These are phyloP conservation scores for Dasypus novemcinctus DNA, from an alignment of 2,113 vertebrate species.

Conservation along the genomic window DNA sequence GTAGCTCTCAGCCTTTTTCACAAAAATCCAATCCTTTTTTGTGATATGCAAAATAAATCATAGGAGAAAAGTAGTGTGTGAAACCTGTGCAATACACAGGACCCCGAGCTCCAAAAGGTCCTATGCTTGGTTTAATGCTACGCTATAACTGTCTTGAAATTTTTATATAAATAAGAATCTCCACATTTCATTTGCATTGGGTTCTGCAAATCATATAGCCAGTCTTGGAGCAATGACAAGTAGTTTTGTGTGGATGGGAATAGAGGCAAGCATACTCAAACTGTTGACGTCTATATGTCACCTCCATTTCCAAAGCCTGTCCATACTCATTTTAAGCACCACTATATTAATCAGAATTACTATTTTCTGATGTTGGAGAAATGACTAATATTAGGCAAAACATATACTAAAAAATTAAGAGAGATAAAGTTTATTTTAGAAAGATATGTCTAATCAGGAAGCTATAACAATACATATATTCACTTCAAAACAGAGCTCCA, in stretches of 20 bases:
- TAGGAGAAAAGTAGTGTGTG: not conserved
- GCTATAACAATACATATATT: not conserved
- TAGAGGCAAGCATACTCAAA: not conserved
- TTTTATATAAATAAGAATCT: not conserved
- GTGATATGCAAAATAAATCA: not conserved
- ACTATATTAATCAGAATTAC: not conserved
- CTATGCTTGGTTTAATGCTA: not conserved
- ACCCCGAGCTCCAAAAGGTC: not conserved
- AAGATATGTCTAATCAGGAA: not conserved
- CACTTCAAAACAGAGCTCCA: not conserved
- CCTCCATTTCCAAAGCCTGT: not conserved
- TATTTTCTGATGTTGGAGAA: not conserved
- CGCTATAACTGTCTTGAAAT: not conserved
- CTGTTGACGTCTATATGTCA: not conserved
- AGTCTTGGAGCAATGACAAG: not conserved
- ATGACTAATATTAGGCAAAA: not conserved
- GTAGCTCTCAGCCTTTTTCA: not conserved
- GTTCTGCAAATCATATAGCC: not conserved
- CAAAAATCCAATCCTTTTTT: not conserved
- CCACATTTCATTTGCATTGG: not conserved
- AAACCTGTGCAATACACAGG: not conserved
- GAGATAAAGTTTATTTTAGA: not conserved
- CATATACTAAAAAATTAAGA: not conserved
- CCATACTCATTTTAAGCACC: not conserved
- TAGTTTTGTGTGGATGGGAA: not conserved